Conservation (phyloP, 2,888 invertebrate genomes). For the Lapara coniferarum region DNA sequence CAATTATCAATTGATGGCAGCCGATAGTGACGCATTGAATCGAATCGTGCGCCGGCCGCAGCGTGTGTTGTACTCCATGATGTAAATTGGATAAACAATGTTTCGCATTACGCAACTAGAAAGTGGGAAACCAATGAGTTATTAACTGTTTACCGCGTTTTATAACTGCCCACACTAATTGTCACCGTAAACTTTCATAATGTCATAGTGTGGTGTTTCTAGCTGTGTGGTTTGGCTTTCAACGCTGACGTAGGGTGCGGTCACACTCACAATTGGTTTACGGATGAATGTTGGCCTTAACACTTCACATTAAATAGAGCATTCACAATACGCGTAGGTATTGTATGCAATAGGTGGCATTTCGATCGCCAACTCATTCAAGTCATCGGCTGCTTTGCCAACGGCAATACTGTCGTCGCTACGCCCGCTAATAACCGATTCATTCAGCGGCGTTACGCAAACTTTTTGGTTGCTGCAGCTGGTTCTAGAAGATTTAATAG, state of each 20-base stretch:
- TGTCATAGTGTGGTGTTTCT: background rate
- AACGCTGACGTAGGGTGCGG: background rate
- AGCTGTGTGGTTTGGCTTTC: background rate
- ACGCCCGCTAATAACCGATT: constrained; percentile 9
- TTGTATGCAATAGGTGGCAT: constrained; percentile 5
- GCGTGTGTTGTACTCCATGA: constrained; percentile 52
- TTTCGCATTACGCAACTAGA: constrained; percentile 66
- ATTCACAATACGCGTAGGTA: background rate
- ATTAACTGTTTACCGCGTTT: constrained; percentile 59
- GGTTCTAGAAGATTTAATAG: background rate
- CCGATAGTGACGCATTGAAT: constrained; percentile 36
- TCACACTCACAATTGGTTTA: background rate
- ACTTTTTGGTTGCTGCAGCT: background rate
- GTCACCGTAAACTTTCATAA: constrained; percentile 23
- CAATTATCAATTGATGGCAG: constrained; percentile 24
- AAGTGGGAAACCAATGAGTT: constrained; percentile 67
- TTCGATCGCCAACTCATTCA: background rate
- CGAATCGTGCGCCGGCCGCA: constrained; percentile 38
- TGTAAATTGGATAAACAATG: constrained; percentile 66
- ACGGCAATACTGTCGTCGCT: background rate
- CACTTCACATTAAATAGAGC: background rate
- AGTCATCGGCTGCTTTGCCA: background rate
- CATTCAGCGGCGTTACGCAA: constrained; percentile 8
- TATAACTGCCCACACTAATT: constrained; percentile 39
- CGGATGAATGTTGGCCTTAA: background rate